Conservation (phyloP, 2,113 vertebrate genomes). For the Tapirus terrestris region DNA sequence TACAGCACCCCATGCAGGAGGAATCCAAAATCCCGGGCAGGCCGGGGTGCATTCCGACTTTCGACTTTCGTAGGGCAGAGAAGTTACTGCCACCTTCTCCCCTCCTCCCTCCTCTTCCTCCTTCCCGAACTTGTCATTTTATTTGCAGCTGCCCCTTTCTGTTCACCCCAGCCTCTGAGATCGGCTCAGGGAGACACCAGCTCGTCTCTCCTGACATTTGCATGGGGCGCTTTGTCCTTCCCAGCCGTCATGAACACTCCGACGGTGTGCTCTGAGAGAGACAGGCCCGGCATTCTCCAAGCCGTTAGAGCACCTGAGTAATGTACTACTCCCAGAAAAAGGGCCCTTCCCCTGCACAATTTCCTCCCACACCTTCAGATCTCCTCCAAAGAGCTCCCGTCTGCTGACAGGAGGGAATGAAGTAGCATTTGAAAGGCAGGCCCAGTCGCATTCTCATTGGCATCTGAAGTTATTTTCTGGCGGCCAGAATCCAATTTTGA, state of each 20-base stretch:
- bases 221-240: background rate
- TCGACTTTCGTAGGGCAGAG: background rate
- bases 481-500: constrained; percentile 18
- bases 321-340: background rate
- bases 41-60: accelerated
- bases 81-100: no score
- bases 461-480: background rate
- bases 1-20: accelerated
- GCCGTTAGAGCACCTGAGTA: constrained; percentile 52
- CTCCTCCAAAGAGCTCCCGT: background rate
- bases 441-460: background rate
- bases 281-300: background rate
- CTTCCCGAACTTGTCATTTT: background rate
- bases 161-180: background rate
- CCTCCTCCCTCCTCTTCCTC: background rate
- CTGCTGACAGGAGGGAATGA: background rate
- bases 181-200: accelerated
- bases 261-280: background rate
- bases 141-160: background rate
- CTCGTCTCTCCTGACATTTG: background rate
- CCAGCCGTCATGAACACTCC: background rate
- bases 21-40: background rate
- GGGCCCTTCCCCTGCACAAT: background rate
- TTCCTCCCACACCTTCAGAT: background rate
- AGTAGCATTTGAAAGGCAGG: background rate